phyloP scores from a whole-genome alignment of 2,797 vertebrate species.

The Cynodonichthys magdalenae region DNA sequence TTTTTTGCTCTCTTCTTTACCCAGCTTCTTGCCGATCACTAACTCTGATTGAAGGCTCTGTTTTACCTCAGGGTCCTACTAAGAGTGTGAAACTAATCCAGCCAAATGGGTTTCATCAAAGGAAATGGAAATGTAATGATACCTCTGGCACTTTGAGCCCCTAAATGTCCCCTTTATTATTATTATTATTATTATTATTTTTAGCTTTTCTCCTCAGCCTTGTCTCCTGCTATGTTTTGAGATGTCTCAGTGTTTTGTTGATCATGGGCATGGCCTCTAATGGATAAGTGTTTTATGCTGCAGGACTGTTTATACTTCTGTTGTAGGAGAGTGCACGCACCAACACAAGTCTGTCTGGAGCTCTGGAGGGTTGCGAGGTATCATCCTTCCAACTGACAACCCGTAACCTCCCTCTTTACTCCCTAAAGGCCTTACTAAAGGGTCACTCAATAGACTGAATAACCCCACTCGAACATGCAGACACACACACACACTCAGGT shows the following conservation, averaged over 20 bases:
- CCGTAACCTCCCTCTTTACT: slow-evolving; percentile 35
- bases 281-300: slow-evolving; percentile 21
- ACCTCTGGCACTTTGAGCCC: slow-evolving; percentile 55
- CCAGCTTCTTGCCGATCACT: slow-evolving; percentile 22
- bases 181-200: slow-evolving; percentile 14
- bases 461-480: slow-evolving; percentile 33
- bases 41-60: slow-evolving; percentile 50
- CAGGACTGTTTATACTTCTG: slow-evolving; percentile 10
- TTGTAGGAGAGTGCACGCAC: background rate
- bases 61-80: slow-evolving; percentile 54
- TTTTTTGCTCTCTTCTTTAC: slow-evolving; percentile 49
- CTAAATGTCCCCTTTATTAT: slow-evolving; percentile 49
- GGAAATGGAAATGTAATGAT: slow-evolving; percentile 69
- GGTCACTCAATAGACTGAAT: slow-evolving; percentile 58
- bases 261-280: slow-evolving; percentile 37
- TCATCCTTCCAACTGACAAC: slow-evolving; percentile 65
- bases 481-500: slow-evolving; percentile 32
- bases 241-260: slow-evolving; percentile 48
- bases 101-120: slow-evolving; percentile 72
- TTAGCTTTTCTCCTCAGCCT: slow-evolving; percentile 26
- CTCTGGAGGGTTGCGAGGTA: slow-evolving; percentile 28
- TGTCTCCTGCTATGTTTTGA: slow-evolving; percentile 28
- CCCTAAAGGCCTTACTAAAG: slow-evolving; percentile 53
- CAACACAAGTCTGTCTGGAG: slow-evolving; percentile 17
- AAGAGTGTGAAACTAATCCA: slow-evolving; percentile 72